Percentiles rank a stretch among this genome's conserved stretches.
Evolutionary conservation across 2,113 vertebrate genomes (phyloP).

Genomic region (Thalassarche chlororhynchos): DNA sequence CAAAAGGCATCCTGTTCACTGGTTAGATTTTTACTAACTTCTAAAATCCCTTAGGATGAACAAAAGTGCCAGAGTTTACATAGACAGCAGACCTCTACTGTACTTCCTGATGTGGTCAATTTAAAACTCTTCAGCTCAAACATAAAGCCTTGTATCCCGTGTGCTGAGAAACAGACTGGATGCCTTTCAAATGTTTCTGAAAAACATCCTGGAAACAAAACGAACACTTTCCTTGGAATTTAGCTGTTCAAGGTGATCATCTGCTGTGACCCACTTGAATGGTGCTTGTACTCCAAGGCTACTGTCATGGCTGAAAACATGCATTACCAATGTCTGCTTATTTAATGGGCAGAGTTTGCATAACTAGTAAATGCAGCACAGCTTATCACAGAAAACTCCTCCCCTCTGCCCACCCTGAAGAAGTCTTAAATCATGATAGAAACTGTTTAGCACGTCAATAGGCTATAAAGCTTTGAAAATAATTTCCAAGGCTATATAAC

Average conservation of each 20-base stretch:
- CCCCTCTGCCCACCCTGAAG: neutral
- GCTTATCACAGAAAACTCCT: neutral
- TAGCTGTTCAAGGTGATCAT: neutral
- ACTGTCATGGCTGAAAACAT: neutral
- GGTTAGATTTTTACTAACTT: neutral
- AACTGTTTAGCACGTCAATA: neutral
- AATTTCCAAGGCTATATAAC: neutral
- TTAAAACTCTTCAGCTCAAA: neutral
- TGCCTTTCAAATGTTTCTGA: neutral
- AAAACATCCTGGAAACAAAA: constrained; percentile 11
- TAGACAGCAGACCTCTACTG: neutral
- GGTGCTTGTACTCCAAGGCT: neutral
- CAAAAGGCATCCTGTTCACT: neutral
- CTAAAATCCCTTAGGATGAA: neutral
- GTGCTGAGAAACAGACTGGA: neutral
- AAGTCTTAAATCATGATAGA: neutral
- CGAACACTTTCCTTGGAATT: neutral
- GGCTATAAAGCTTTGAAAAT: neutral
- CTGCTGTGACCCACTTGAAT: neutral
- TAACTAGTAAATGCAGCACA: neutral
- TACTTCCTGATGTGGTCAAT: neutral
- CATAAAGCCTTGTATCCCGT: neutral
- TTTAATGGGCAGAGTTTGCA: neutral
- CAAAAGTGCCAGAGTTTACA: neutral
- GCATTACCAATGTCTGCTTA: accelerated